Base-by-base conservation (phyloP, 2,888 invertebrate genomes). In the Gandaritis pyraliata region DNA sequence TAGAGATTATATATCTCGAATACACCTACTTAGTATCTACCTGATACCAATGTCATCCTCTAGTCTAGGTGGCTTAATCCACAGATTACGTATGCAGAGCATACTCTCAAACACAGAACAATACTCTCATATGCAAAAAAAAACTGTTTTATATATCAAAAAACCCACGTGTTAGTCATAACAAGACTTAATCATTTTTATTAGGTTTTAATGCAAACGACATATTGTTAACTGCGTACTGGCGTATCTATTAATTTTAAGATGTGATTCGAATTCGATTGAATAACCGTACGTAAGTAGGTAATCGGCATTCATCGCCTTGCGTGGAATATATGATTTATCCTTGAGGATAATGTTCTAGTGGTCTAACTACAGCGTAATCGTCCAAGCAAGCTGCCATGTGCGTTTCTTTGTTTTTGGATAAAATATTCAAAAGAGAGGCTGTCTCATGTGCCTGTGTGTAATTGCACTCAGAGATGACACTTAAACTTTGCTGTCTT, bases 221-320 rank as follows among this genome's bases (percentile, higher is more conserved):
- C 54, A 33, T 29, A 62, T 62, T 54, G 53, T 53, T 41, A 16
- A 15, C 8, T 12, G 1, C 18, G 33, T 23, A 29, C 15, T 15
- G 7, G 15, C 15, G 16, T 48, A 38, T 33, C 16, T 50, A 46
- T 48, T 48, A 13, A 38, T 50, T 23, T 33, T 15, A 10, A 29
- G 43, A 29, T 51, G 70, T 61, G 51, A 12, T 54, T 29, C 23
- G 55, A 55, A 12, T 54, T 29, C 23, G 55, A 55, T 59, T 59
- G 13, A 36, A 45, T 43, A 48, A 52, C 43, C 10, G 47, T 57
- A 46, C 56, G 56, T 57, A 49, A 59, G 56, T 18, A 64, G 64
- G 48, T 39, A 53, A 59, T 64, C 45, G 30, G n/a, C 30, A 64
- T 64, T 56, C 64, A 56, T 45, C n/a, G n/a, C n/a, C n/a, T n/a